phyloP scores from a whole-genome alignment of 2,888 invertebrate genomes.

The Catonia carolina region DNA sequence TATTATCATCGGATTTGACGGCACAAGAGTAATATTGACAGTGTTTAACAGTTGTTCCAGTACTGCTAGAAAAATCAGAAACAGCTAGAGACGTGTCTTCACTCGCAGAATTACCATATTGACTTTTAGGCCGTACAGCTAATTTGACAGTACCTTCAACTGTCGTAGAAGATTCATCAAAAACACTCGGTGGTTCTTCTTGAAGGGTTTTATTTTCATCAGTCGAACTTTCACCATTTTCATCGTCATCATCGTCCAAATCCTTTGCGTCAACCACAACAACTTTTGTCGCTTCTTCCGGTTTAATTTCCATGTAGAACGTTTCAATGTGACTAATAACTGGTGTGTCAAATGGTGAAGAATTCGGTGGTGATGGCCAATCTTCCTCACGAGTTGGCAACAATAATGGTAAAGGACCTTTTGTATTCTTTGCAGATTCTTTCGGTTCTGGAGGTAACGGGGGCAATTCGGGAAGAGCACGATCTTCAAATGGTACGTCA shows the following conservation, averaged over 20 bases:
- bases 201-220: conserved; percentile 63
- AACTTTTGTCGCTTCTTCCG: conserved; percentile 71
- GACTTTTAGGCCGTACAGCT: conserved; percentile 70
- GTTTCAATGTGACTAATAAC: conserved; percentile 72
- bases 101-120: conserved; percentile 59
- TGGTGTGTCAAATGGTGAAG: conserved; percentile 60
- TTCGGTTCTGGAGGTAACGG: conserved; percentile 28
- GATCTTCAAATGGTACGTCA: conserved; percentile 29
- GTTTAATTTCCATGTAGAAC: conserved; percentile 68
- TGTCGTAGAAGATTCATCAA: conserved; percentile 31
- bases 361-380: conserved; percentile 70
- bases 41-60: conserved; percentile 73
- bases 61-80: conserved; percentile 83
- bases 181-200: conserved; percentile 44
- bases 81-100: conserved; percentile 81
- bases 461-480: conserved; percentile 31
- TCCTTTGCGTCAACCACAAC: conserved; percentile 47
- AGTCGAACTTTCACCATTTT: conserved; percentile 56
- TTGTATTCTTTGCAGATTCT: conserved; percentile 25
- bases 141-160: conserved; percentile 71
- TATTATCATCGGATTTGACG: conserved; percentile 34
- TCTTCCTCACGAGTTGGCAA: conserved; percentile 47
- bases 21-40: conserved; percentile 32
- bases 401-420: conserved; percentile 32
- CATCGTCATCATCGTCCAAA: conserved; percentile 48